phyloP scores from a whole-genome alignment of 2,888 invertebrate species.

The Tribolium freemani region DNA sequence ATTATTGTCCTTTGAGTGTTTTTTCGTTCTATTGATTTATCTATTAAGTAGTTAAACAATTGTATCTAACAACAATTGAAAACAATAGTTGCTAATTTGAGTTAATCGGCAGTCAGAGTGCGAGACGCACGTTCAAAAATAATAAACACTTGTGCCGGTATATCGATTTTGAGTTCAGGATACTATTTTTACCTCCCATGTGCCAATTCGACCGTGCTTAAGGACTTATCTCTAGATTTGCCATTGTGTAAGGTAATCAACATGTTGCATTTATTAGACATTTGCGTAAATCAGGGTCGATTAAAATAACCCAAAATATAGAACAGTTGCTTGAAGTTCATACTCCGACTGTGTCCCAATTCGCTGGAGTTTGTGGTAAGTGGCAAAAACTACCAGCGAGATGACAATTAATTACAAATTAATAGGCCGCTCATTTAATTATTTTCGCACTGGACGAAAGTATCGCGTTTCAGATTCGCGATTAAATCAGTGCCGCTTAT shows the following conservation, averaged over 20 bases:
- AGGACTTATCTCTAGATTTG: background rate
- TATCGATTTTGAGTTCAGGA: constrained; percentile 10
- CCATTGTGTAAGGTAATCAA: constrained; percentile 2
- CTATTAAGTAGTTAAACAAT: background rate
- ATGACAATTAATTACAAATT: too few species aligned
- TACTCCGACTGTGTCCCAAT: too few species aligned
- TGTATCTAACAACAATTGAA: background rate
- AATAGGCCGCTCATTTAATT: too few species aligned
- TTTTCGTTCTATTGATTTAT: background rate
- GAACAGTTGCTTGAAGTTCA: background rate
- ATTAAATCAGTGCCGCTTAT: too few species aligned
- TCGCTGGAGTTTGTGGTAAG: too few species aligned
- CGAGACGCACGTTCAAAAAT: background rate
- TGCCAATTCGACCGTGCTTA: background rate
- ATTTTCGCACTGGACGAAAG: too few species aligned
- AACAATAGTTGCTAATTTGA: background rate
- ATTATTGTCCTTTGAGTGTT: constrained; percentile 1
- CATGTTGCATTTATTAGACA: constrained; percentile 3
- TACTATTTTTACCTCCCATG: constrained; percentile 23
- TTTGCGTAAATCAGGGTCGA: constrained; percentile 2
- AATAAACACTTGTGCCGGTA: background rate
- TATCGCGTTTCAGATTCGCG: too few species aligned
- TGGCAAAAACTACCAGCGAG: background rate
- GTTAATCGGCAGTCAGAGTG: background rate
- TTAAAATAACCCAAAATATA: constrained; percentile 12